Evolutionary conservation across 2,113 vertebrate genomes (phyloP).

Genomic region (Oreochromis niloticus): DNA sequence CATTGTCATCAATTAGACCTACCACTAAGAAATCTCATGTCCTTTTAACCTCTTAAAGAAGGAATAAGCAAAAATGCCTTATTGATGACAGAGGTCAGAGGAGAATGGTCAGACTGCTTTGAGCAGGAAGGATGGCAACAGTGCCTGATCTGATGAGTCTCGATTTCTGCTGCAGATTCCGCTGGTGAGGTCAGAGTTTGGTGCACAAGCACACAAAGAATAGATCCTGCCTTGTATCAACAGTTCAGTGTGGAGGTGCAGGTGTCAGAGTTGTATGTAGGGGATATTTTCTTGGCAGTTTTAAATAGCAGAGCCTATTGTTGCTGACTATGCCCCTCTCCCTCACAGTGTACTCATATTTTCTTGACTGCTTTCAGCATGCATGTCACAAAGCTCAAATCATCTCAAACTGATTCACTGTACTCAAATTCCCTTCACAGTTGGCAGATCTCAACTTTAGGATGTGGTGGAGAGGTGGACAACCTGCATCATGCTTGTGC

Average conservation of each 20-base stretch:
- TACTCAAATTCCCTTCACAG: neutral
- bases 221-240: neutral
- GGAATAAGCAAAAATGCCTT: neutral
- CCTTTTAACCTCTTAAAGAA: neutral
- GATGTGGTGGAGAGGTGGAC: neutral
- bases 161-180: neutral
- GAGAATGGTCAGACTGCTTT: neutral
- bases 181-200: neutral
- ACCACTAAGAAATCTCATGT: neutral
- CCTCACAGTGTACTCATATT: neutral
- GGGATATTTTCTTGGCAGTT: neutral
- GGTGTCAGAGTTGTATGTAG: neutral
- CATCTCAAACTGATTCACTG: neutral
- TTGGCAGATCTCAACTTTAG: neutral
- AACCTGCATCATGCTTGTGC: neutral
- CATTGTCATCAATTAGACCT: neutral
- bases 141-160: neutral
- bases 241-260: neutral
- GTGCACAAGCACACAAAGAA: neutral
- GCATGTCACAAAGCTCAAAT: neutral
- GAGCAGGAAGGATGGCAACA: neutral
- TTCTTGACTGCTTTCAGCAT: neutral
- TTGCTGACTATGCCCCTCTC: neutral
- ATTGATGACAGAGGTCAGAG: neutral
- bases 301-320: neutral